These are phyloP conservation scores for Apeira syringaria DNA, from an alignment of 2,888 invertebrate species.

Conservation along the genomic window DNA sequence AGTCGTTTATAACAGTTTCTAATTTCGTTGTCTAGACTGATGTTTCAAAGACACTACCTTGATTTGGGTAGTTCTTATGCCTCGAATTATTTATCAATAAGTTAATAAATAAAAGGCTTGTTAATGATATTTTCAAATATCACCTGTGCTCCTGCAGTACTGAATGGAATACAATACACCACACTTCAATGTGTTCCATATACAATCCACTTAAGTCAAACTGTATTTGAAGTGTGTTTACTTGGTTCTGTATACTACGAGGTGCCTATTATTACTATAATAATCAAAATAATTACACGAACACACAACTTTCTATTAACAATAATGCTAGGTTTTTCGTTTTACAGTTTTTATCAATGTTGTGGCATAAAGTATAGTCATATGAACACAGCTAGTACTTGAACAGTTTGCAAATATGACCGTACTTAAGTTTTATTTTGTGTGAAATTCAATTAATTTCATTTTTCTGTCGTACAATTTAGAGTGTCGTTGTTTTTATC, in stretches of 20 bases:
- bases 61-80: too few species aligned
- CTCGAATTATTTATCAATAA: too few species aligned
- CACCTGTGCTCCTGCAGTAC: background rate
- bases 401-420: conserved; percentile 1
- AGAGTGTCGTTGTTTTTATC: conserved; percentile 29
- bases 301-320: conserved; percentile 20
- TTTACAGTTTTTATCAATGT: conserved; percentile 9
- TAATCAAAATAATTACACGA: conserved; percentile 15
- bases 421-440: conserved; percentile 5
- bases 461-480: conserved; percentile 21
- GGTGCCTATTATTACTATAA: background rate
- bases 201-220: background rate
- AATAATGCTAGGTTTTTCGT: conserved; percentile 2
- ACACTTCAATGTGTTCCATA: conserved; percentile 13
- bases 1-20: too few species aligned
- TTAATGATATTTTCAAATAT: too few species aligned
- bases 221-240: too few species aligned
- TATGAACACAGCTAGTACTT: background rate
- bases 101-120: too few species aligned
- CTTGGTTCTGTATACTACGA: conserved; percentile 3
- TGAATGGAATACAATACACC: background rate
- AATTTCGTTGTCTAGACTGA: too few species aligned
- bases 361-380: conserved; percentile 14
- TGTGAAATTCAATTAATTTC: conserved; percentile 6
- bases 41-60: too few species aligned